Evolutionary conservation across 2,113 vertebrate species (phyloP), one percentile per base, ranked within the genome.

Genomic region (Penelope pileata): DNA sequence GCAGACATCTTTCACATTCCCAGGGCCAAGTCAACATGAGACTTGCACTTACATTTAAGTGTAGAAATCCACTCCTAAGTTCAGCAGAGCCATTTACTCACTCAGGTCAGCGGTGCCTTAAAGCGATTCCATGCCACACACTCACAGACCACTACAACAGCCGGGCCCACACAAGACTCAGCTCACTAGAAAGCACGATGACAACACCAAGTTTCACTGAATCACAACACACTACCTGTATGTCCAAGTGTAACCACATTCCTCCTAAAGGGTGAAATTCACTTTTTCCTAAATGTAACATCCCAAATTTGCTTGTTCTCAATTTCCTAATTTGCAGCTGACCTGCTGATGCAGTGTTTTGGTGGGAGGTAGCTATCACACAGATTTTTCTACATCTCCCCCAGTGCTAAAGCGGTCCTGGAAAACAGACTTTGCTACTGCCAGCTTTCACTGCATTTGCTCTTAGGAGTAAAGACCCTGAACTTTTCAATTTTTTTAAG

Each of bases 61-160:
- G 0, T 54, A 36, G 7, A 54, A 53, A 47, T 24, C 36, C 8
- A n/a, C 3, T 30, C 0, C 9, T 8, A 3, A 6, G 54, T 70
- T 70, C 51, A 32, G 24, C 2, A 16, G 47, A 27, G 16, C 60
- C 75, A 51, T 36, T 75, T 22, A 6, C 66, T 63, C 2, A 1
- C 56, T 34, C 17, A 24, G 22, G 19, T 58, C 53, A 91, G 16
- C 42, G 6, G 1, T 22, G 15, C n/a, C 29, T 17, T 17, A 2
- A 23, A 4, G 22, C 6, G 19, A 48, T 10, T 38, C 50, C 16
- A 51, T 58, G 70, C 36, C n/a, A 8, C 10, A 26, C 21, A 18
- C 27, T 40, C 40, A 13, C 47, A 56, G 24, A 62, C 30, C 58
- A 5, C n/a, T 22, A 2, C 2, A 19, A 43, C 12, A 68, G 21